Conservation (phyloP, 2,888 invertebrate genomes). For the Rhogogaster chlorosoma region DNA sequence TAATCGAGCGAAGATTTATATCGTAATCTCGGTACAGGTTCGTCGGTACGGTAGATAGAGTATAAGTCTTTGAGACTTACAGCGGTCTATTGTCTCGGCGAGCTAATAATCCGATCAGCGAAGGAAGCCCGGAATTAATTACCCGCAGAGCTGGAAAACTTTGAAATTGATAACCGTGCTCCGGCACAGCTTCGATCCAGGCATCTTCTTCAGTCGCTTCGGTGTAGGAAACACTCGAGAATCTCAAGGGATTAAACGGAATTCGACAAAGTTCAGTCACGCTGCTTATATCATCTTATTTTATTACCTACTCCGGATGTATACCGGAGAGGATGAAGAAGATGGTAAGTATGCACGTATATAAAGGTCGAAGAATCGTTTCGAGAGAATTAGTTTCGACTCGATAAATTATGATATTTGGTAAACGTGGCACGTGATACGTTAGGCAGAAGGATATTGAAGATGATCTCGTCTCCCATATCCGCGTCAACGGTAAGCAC, state of each 20-base stretch:
- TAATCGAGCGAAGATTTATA: constrained; percentile 44
- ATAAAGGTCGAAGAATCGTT: not conserved
- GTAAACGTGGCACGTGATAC: constrained; percentile 8
- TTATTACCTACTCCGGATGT: not conserved
- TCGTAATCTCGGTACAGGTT: constrained; percentile 24
- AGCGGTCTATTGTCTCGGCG: constrained; percentile 43
- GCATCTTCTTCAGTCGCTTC: not conserved
- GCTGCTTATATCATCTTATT: not conserved
- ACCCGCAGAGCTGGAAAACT: constrained; percentile 22
- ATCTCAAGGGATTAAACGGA: not conserved
- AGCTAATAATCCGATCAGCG: constrained; percentile 42
- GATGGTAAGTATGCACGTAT: too few relatives aligned
- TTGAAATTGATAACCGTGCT: constrained; percentile 40
- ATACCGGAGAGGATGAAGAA: not conserved
- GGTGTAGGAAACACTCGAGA: not conserved
- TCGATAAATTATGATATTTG: constrained; percentile 7
- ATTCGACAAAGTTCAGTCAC: not conserved
- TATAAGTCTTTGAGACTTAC: constrained; percentile 24
- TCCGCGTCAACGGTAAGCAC: not conserved
- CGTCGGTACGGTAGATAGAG: not conserved
- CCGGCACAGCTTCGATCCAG: not conserved
- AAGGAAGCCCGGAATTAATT: constrained; percentile 22
- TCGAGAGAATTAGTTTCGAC: not conserved
- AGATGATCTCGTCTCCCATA: not conserved
- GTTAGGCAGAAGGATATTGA: constrained; percentile 11